These are phyloP conservation scores for Tanytarsus gracilentus DNA, from an alignment of 2,888 invertebrate genomes.

Conservation along the genomic window DNA sequence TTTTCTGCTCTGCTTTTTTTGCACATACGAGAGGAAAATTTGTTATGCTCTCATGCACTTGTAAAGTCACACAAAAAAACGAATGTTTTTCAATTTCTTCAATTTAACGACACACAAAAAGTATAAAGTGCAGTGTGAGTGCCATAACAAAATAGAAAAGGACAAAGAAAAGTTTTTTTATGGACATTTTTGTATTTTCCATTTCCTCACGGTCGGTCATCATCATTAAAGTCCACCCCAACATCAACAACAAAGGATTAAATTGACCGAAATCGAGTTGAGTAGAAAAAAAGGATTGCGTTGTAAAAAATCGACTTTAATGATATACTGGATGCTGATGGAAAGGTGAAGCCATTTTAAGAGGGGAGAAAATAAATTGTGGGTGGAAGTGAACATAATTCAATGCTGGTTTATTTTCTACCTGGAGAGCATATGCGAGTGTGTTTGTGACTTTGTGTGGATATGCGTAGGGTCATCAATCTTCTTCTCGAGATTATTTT, in stretches of 20 bases:
- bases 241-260: conserved; percentile 9
- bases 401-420: too few species aligned
- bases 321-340: background rate
- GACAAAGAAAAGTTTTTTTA: background rate
- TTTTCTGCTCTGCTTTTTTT: background rate
- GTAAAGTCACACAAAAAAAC: too few species aligned
- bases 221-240: background rate
- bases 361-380: too few species aligned
- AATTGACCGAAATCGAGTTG: conserved; percentile 17
- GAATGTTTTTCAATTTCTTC: too few species aligned
- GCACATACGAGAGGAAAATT: background rate
- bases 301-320: background rate
- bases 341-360: too few species aligned
- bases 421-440: too few species aligned
- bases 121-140: background rate
- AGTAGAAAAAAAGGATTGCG: background rate
- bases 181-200: background rate
- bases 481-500: too few species aligned
- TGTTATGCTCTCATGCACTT: background rate
- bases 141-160: too few species aligned
- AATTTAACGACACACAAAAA: too few species aligned
- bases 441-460: too few species aligned
- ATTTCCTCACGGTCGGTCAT: background rate
- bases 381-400: too few species aligned
- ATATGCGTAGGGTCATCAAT: too few species aligned